Conservation (phyloP, 2,888 invertebrate species). For the Drosophila melanosoma region DNA sequence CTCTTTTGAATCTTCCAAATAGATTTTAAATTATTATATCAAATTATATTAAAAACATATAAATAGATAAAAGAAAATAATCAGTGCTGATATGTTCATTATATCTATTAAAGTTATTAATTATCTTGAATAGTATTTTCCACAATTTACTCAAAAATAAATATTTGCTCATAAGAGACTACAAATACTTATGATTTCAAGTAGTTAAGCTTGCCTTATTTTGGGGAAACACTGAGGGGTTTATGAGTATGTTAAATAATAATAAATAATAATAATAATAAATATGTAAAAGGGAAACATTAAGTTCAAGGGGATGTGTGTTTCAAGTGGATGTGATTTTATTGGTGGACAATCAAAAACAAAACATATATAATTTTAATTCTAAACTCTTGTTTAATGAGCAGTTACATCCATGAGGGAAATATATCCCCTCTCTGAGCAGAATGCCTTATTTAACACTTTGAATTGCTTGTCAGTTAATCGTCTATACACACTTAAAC, state of each 20-base stretch:
- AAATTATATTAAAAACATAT: neutral
- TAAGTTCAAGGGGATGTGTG: no score
- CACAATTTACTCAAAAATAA: no score
- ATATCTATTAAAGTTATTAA: neutral
- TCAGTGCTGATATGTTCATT: neutral
- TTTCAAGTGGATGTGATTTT: neutral
- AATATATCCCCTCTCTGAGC: neutral
- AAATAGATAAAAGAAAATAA: neutral
- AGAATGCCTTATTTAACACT: constrained; percentile 26
- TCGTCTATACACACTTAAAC: constrained; percentile 74
- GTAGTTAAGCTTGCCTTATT: neutral
- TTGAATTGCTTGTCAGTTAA: constrained; percentile 50
- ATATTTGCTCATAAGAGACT: neutral
- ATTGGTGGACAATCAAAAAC: neutral
- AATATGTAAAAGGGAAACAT: neutral
- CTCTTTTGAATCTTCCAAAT: no score
- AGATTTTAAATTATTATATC: neutral
- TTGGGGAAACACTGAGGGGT: neutral
- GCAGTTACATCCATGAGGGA: constrained; percentile 18
- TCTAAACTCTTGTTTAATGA: constrained; percentile 28
- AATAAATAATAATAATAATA: no score
- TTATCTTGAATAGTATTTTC: no score
- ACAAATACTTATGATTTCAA: neutral
- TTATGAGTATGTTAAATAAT: neutral
- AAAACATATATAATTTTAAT: constrained; percentile 21